phyloP scores from a whole-genome alignment of 2,888 invertebrate species.

The Heliconius erato region DNA sequence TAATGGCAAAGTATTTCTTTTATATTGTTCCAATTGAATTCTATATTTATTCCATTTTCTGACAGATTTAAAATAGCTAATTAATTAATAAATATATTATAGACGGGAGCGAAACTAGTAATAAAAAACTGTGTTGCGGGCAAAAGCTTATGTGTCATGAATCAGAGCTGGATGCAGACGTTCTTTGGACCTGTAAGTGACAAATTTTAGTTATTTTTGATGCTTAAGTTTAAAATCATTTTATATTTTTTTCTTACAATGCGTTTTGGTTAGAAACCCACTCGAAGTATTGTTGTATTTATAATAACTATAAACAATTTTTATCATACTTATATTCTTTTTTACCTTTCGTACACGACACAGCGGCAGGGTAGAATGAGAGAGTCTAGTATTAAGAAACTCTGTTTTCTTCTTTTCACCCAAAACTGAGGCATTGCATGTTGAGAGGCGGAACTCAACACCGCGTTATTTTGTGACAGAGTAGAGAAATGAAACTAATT shows the following conservation, averaged over 20 bases:
- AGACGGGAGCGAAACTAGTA: constrained; percentile 73
- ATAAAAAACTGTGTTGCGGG: constrained; percentile 79
- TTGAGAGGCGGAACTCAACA: too few relatives aligned
- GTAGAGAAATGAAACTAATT: too few relatives aligned
- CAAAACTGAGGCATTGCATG: too few relatives aligned
- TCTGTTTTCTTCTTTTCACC: too few relatives aligned
- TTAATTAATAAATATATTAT: constrained; percentile 53
- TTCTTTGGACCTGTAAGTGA: constrained; percentile 79
- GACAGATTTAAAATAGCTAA: neutral
- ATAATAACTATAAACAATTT: too few relatives aligned
- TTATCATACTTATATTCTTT: too few relatives aligned
- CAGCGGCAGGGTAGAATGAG: too few relatives aligned
- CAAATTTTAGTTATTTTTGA: neutral
- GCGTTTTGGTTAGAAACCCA: neutral
- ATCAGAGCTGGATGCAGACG: constrained; percentile 81
- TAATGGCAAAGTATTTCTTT: neutral
- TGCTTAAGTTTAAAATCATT: neutral
- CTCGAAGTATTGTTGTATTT: too few relatives aligned
- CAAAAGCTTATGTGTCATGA: constrained; percentile 77
- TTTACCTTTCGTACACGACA: too few relatives aligned
- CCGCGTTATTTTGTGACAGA: too few relatives aligned
- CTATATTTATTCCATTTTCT: neutral
- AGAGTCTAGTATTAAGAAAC: too few relatives aligned
- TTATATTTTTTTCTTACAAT: neutral
- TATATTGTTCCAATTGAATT: neutral